phyloP scores from a whole-genome alignment of 1,140 invertebrate genomes.

The Pectinophora gossypiella region DNA sequence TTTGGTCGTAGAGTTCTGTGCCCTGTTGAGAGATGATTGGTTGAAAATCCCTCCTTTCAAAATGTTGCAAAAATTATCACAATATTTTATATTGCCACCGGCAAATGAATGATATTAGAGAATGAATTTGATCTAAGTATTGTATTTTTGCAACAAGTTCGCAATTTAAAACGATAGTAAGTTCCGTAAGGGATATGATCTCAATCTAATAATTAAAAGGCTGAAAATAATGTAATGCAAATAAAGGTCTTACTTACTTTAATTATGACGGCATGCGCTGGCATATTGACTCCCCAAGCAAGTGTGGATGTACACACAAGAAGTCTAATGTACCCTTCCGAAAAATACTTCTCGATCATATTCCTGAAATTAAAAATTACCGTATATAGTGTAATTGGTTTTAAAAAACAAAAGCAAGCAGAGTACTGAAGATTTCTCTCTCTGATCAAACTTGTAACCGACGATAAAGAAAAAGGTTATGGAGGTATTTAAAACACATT shows the following conservation, averaged over 20 bases:
- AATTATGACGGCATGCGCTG: constrained; percentile 98
- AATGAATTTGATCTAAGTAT: not conserved
- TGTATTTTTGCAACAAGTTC: not conserved
- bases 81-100: not conserved
- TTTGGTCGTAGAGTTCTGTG: constrained; percentile 98
- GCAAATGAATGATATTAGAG: not conserved
- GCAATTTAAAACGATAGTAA: not conserved
- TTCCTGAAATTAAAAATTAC: constrained; percentile 72
- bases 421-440: too few relatives aligned
- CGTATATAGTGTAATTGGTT: not conserved
- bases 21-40: too few relatives aligned
- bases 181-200: too few relatives aligned
- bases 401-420: too few relatives aligned
- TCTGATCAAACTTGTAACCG: too few relatives aligned
- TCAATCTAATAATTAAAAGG: too few relatives aligned
- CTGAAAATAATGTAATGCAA: too few relatives aligned
- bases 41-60: too few relatives aligned
- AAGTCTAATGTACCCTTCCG: constrained; percentile 93
- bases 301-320: constrained; percentile 98
- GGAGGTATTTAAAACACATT: too few relatives aligned
- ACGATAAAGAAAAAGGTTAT: not conserved
- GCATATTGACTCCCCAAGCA: constrained; percentile 99
- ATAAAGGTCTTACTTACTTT: constrained; percentile 82
- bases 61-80: too few relatives aligned
- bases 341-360: constrained; percentile 92